phyloP scores from a whole-genome alignment of 2,113 vertebrate species.

The Tyrannus savana region DNA sequence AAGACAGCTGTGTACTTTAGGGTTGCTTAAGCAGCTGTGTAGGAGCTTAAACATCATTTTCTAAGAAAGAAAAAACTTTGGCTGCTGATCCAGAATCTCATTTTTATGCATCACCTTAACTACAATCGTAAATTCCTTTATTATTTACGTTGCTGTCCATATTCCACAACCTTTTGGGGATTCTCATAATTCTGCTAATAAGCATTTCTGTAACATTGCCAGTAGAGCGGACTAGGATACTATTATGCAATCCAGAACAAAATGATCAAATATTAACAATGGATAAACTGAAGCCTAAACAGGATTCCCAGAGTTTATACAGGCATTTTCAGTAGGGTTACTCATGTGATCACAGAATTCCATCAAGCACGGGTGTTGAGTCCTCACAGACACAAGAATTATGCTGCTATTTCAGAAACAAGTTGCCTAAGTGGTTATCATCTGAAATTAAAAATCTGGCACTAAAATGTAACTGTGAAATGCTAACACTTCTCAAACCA shows the following conservation, averaged over 20 bases:
- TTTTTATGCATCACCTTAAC: neutral
- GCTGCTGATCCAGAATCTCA: neutral
- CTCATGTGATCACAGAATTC: neutral
- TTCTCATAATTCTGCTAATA: neutral
- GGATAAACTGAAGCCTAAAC: constrained; percentile 6
- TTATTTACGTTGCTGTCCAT: neutral
- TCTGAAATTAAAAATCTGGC: neutral
- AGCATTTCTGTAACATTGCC: neutral
- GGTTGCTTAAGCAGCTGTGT: neutral
- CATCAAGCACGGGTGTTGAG: neutral
- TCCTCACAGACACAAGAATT: neutral
- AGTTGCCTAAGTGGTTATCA: neutral
- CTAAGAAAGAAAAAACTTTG: neutral
- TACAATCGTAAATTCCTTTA: neutral
- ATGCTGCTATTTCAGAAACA: neutral
- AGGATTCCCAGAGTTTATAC: neutral
- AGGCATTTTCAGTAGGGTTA: neutral
- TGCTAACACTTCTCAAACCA: neutral
- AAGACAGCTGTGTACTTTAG: neutral
- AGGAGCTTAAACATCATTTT: neutral
- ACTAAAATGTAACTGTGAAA: neutral
- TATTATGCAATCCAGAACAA: neutral
- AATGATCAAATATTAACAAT: neutral
- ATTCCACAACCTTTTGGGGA: neutral
- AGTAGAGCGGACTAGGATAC: neutral